These are phyloP conservation scores for Pseudomugil tenellus DNA, from an alignment of 2,797 vertebrate genomes.

Conservation along the genomic window DNA sequence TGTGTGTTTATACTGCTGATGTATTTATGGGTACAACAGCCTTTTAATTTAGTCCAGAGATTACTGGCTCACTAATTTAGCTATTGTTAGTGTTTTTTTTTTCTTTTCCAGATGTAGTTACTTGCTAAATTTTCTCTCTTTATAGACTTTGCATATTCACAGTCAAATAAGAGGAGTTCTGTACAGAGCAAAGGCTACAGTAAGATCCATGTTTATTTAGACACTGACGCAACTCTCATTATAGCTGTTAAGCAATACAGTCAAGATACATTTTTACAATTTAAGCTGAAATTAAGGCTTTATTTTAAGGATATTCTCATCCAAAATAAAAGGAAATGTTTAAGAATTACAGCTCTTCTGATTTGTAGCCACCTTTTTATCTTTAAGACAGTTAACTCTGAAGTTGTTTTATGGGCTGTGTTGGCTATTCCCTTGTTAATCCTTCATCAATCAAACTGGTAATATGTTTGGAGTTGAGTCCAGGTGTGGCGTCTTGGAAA, in stretches of 20 bases:
- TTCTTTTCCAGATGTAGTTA: neutral
- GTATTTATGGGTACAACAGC: conserved; percentile 23
- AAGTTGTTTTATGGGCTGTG: neutral
- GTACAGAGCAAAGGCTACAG: neutral
- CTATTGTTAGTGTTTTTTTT: conserved; percentile 8
- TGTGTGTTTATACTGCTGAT: conserved; percentile 38
- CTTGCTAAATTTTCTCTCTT: conserved; percentile 5
- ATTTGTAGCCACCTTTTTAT: neutral
- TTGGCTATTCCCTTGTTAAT: neutral
- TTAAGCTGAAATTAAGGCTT: neutral
- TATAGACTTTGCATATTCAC: conserved; percentile 9
- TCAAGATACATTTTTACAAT: neutral
- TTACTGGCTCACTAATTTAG: conserved; percentile 12
- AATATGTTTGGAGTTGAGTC: neutral
- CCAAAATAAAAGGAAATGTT: neutral
- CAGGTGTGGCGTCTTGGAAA: neutral
- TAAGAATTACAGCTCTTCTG: neutral
- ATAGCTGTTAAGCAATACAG: neutral
- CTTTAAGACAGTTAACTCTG: neutral
- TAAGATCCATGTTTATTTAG: neutral
- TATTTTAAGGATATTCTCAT: neutral
- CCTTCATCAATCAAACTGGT: neutral
- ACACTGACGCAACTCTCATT: neutral
- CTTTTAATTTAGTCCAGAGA: conserved; percentile 12
- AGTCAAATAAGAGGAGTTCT: conserved; percentile 3